phyloP scores from a whole-genome alignment of 2,888 invertebrate genomes.

The Myopa testacea region DNA sequence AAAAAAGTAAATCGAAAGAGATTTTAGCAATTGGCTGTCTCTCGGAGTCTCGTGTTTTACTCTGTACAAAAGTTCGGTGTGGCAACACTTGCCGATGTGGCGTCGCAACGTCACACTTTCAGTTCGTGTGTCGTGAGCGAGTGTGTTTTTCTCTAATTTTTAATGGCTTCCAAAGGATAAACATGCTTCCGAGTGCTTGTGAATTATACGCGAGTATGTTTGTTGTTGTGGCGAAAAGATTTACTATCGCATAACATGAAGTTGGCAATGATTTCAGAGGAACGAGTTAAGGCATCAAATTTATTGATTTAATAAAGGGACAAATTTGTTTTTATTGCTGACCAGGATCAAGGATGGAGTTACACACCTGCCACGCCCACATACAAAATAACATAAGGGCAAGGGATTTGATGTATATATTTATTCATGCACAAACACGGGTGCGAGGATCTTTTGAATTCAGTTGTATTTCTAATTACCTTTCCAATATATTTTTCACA shows the following conservation, averaged over 20 bases:
- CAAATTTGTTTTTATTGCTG: background rate
- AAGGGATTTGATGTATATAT: too few species aligned
- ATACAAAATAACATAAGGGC: too few species aligned
- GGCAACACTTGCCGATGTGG: slow-evolving; percentile 6
- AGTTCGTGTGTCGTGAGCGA: background rate
- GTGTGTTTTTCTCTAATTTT: slow-evolving; percentile 20
- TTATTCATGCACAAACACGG: too few species aligned
- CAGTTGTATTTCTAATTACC: too few species aligned
- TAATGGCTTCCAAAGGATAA: slow-evolving; percentile 31
- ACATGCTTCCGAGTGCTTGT: slow-evolving; percentile 8
- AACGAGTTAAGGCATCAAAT: background rate
- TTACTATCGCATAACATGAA: background rate
- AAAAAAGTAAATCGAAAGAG: background rate
- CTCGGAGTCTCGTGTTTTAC: background rate
- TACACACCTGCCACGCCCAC: too few species aligned
- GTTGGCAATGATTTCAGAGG: background rate
- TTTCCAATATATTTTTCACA: too few species aligned
- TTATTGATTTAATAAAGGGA: slow-evolving; percentile 10
- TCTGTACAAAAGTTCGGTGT: background rate
- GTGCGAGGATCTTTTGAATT: too few species aligned
- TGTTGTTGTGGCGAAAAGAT: slow-evolving; percentile 7
- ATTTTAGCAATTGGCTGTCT: slow-evolving; percentile 23
- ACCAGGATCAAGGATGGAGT: too few species aligned
- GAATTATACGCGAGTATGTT: background rate
- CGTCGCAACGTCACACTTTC: background rate